phyloP scores from a whole-genome alignment of 2,113 vertebrate genomes.

The Caloenas nicobarica region DNA sequence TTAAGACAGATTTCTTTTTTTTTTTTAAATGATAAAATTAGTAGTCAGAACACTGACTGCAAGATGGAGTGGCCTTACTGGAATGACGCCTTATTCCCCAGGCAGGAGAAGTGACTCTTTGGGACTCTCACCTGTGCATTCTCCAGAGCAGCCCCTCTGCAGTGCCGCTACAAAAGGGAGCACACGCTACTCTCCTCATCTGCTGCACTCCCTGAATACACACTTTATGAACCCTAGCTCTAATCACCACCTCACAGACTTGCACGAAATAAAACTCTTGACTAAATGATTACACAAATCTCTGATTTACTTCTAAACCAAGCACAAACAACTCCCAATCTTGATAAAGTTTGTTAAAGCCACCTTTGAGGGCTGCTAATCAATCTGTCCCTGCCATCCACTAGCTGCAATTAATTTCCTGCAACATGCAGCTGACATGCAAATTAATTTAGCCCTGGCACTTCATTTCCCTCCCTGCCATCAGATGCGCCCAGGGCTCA shows the following conservation, averaged over 20 bases:
- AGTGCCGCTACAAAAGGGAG: rapidly evolving
- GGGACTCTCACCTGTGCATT: rapidly evolving
- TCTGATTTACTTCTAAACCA: background rate
- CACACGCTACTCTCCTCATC: background rate
- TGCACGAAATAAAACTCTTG: background rate
- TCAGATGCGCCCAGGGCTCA: rapidly evolving
- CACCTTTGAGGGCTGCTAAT: background rate
- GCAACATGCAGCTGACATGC: background rate
- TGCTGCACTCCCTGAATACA: background rate
- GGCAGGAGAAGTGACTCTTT: rapidly evolving
- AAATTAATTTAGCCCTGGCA: background rate
- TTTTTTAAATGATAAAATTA: background rate
- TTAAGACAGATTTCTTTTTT: background rate
- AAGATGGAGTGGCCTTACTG: background rate
- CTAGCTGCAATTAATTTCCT: background rate
- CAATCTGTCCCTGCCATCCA: background rate
- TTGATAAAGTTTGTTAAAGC: background rate
- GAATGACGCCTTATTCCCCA: rapidly evolving
- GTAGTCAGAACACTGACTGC: background rate
- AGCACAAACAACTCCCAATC: background rate
- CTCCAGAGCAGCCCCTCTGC: background rate
- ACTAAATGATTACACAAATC: background rate
- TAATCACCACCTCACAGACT: background rate
- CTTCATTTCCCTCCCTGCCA: background rate
- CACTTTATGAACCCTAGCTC: background rate